Conservation (phyloP, 2,113 vertebrate species). For the Phycodurus eques region DNA sequence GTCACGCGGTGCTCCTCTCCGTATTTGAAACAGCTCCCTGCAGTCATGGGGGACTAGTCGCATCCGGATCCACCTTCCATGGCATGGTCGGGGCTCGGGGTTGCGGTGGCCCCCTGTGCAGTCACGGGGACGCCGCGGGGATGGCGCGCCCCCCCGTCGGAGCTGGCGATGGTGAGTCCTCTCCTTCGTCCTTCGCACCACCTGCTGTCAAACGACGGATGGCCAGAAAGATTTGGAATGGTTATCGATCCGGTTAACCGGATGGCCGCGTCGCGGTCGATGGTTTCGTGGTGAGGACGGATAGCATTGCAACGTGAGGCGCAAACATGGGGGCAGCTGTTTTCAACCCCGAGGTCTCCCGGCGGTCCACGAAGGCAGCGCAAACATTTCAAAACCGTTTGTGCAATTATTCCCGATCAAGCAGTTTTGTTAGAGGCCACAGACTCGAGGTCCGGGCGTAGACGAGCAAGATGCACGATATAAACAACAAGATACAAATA, state of each 20-base stretch:
- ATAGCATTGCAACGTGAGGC: not conserved
- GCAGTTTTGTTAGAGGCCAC: not conserved
- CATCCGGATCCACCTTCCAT: slow-evolving; percentile 7
- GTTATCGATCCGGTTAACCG: slow-evolving; percentile 18
- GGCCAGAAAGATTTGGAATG: not conserved
- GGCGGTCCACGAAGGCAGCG: slow-evolving; percentile 18
- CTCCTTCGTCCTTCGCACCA: slow-evolving; percentile 6
- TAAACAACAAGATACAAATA: not conserved
- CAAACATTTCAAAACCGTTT: not conserved
- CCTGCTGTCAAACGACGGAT: slow-evolving; percentile 22
- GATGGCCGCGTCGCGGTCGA: slow-evolving; percentile 29
- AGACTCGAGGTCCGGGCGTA: not conserved
- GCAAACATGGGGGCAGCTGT: not conserved
- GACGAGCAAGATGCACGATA: not conserved
- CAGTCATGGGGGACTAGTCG: slow-evolving; percentile 21
- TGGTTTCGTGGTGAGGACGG: slow-evolving; percentile 4
- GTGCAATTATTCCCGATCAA: not conserved
- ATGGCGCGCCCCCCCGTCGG: slow-evolving; percentile 30
- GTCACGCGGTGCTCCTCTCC: not conserved
- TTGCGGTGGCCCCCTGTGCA: slow-evolving; percentile 1
- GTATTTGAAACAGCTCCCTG: not conserved
- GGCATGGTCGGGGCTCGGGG: slow-evolving; percentile 18
- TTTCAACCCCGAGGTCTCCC: not conserved
- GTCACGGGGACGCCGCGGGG: slow-evolving; percentile 32
- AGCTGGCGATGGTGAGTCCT: slow-evolving; percentile 58